Base-by-base conservation (phyloP, 2,797 vertebrate genomes). In the Paratrypauchen microcephalus region DNA sequence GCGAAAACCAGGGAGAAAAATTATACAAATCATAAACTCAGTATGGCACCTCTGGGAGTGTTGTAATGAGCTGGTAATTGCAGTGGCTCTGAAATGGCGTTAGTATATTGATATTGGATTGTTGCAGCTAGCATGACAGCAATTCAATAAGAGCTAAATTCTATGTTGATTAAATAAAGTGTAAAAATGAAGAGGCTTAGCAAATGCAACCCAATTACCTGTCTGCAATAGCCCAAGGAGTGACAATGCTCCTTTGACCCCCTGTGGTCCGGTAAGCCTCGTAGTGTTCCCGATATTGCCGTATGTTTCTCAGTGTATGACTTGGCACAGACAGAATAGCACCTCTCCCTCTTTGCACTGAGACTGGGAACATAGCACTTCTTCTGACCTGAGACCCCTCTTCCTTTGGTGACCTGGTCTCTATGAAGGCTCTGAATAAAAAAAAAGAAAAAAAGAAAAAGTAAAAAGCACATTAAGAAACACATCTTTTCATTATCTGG, bases 201-300 rank as follows among this genome's bases (percentile, higher is more conserved):
- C 8, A 23, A 26, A 64, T 28, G 1, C 45, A 4, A 13, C 26
- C 24, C 32, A 28, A 65, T 83, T 90, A 99, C 97, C 96, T 95
- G 83, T 98, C 93, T 52, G 94, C 92, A 18, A 96, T 82, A 24
- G 90, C 88, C 96, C 96, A 97, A 2, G 96, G 95, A 78, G 95
- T 78, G 65, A 99, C 96, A 21, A 95, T 78, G 0, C 85, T 83
- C 80, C 96, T 93, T 0, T 95, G 95, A 11, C 93, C 93, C 52
- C 94, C 92, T 50, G 90, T 65, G 0, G 77, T 91, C 68, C 98
- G 92, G 86, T 95, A 94, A 52, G 87, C 86, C 41, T 93, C 80
- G 24, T 94, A 95, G 32, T 90, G 88, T 67, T 90, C 89, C 23
- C 88, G 88, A 80, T 98, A 96, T 66, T 88, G 88, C 12, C 83